Evolutionary conservation across 2,888 invertebrate species (phyloP).

Genomic region (Aphrophora alni): DNA sequence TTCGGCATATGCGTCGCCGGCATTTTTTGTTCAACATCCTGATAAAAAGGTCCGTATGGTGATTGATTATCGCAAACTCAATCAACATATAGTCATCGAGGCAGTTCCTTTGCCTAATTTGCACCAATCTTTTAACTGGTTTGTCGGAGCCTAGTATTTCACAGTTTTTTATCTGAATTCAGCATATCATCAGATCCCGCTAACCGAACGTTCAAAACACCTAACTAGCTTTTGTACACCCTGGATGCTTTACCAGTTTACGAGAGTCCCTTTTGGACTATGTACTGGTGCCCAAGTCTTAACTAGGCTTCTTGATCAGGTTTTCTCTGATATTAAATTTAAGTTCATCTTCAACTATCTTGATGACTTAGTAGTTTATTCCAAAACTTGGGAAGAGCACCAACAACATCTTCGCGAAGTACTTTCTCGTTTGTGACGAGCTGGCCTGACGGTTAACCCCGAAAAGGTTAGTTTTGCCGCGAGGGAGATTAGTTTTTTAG

Average conservation of each 20-base stretch:
- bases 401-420: conserved; percentile 30
- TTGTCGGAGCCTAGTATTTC: neutral
- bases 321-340: conserved; percentile 41
- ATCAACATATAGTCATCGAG: neutral
- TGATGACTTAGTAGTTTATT: conserved; percentile 42
- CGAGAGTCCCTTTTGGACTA: conserved; percentile 20
- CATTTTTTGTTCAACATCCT: conserved; percentile 40
- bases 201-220: neutral
- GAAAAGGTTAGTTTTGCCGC: conserved; percentile 41
- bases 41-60: neutral
- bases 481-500: conserved; percentile 26
- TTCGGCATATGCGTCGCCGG: neutral
- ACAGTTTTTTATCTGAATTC: neutral
- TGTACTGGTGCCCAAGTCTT: conserved; percentile 34
- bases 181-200: neutral
- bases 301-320: conserved; percentile 39
- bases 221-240: conserved; percentile 4
- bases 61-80: neutral
- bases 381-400: conserved; percentile 35
- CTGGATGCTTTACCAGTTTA: conserved; percentile 17
- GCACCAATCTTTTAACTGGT: neutral
- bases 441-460: conserved; percentile 48
- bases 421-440: conserved; percentile 37
- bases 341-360: conserved; percentile 41
- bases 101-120: neutral